A percentile compares a stretch with the other conserved stretches of the same genome.
phyloP scores from a whole-genome alignment of 2,797 vertebrate species.

The Sphenodon punctatus region DNA sequence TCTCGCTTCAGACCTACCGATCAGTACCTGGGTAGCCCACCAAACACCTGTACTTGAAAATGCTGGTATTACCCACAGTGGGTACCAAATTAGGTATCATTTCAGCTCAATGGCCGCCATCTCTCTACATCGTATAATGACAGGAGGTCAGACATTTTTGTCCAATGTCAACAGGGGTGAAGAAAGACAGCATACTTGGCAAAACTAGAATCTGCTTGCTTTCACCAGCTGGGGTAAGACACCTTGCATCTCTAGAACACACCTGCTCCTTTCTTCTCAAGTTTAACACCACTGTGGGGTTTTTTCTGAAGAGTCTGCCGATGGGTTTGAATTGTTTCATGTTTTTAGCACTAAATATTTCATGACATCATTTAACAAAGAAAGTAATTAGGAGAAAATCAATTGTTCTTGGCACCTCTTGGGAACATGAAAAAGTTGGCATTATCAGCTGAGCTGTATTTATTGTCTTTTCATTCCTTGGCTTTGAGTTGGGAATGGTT shows the following conservation, averaged over 20 bases:
- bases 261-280: background rate
- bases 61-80: too few relatives aligned
- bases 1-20: too few relatives aligned
- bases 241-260: background rate
- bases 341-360: constrained; percentile 2
- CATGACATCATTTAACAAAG: constrained; percentile 14
- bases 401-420: background rate
- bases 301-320: constrained; percentile 9
- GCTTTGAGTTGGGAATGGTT: background rate
- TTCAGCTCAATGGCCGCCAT: too few relatives aligned
- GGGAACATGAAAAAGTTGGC: background rate
- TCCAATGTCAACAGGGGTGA: too few relatives aligned
- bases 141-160: too few relatives aligned
- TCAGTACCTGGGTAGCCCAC: too few relatives aligned
- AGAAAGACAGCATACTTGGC: too few relatives aligned
- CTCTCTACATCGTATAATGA: too few relatives aligned
- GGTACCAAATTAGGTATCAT: too few relatives aligned
- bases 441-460: background rate
- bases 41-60: too few relatives aligned
- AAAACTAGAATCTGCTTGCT: too few relatives aligned
- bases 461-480: background rate
- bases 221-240: background rate
- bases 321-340: background rate
- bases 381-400: background rate
- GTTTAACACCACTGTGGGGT: background rate